Evolutionary conservation across 2,113 vertebrate genomes (phyloP), one percentile per base, ranked within the genome.

Genomic region (Budorcas taxicolor): DNA sequence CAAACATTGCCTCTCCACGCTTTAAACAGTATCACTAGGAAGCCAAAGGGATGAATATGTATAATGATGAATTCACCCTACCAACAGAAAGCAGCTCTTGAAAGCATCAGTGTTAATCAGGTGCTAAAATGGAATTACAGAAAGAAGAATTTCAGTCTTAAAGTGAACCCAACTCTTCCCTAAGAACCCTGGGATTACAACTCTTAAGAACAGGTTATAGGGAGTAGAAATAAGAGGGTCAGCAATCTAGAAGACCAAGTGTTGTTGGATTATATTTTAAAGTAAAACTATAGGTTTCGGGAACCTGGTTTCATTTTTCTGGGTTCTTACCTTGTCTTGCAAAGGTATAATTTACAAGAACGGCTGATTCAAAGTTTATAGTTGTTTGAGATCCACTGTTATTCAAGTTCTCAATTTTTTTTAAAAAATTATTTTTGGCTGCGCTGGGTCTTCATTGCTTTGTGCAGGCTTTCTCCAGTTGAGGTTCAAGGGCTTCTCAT

Each of bases 41-140:
- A 97, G 95, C 86, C 86, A 85, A 31, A 97, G 47, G 57, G 78
- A 45, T 95, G 80, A 81, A 13, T 33, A 13, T 14, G 16, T 93
- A 87, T 97, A 97, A 95, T 98, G 95, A 98, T 95, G 97, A 71
- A 1, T 98, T 94, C 84, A 97, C 97, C 87, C 90, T 96, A 3
- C 94, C 95, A 94, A 95, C 84, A 96, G 97, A 98, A 96, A 92
- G 52, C 78, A 95, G 93, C 81, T 97, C 53, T 98, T 86, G 94
- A 96, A 98, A 78, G 23, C 8, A 97, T 97, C 96, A 92, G 95
- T 97, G 97, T 97, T 98, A 96, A 96, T 94, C 91, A 92, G 91
- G 96, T 97, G 85, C 87, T 98, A 95, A 98, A 97, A 96, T 96
- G 43, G 43, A 97, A 97, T 86, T 92, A 53, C 84, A 96, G 93